Evolutionary conservation across 2,797 vertebrate genomes (phyloP), one percentile per base, ranked within the genome.

Genomic region (Esox masquinongy): DNA sequence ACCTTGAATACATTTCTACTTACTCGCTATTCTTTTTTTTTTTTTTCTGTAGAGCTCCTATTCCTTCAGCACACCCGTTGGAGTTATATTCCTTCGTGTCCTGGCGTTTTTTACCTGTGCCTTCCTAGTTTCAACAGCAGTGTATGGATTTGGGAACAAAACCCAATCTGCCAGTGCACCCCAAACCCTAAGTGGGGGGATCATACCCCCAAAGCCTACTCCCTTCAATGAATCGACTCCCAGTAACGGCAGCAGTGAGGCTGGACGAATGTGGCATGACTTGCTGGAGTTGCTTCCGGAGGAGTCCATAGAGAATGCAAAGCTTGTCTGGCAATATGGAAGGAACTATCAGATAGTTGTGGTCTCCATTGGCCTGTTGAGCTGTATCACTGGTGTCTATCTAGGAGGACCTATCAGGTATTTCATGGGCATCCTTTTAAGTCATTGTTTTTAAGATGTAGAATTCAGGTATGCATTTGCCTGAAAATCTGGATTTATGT

Each of bases 351-450:
- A 96, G 90, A 89, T 93, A 70, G 91, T 90, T 1, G 83, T 98
- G 0, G 95, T 93, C 19, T 89, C 93, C 6, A 80, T 94, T 36
- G 98, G 97, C 63, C 91, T 99, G 76, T 74, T 96, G 83, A 95
- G 95, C 72, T 99, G 96, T 88, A 84, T 98, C 69, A 88, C 95
- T 76, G 95, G 95, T 76, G 91, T 99, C 90, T 84, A 97, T 78
- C 88, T 99, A 78, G 97, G 95, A 0, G 97, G 97, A 63, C 91
- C 95, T 39, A 77, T 92, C 84, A 96, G 98, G 98, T 98, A 78
- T 4, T 5, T 50, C 0, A 6, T 17, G 49, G 49, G n/a, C 4
- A 2, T 59, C 14, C 7, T 19, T 36, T 68, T 22, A 43, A 22
- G 17, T 43, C 9, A 68, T 68, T 24, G 67, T 68, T 39, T 68